Evolutionary conservation across 2,888 invertebrate genomes (phyloP).

Genomic region (Nemoura dubitans): DNA sequence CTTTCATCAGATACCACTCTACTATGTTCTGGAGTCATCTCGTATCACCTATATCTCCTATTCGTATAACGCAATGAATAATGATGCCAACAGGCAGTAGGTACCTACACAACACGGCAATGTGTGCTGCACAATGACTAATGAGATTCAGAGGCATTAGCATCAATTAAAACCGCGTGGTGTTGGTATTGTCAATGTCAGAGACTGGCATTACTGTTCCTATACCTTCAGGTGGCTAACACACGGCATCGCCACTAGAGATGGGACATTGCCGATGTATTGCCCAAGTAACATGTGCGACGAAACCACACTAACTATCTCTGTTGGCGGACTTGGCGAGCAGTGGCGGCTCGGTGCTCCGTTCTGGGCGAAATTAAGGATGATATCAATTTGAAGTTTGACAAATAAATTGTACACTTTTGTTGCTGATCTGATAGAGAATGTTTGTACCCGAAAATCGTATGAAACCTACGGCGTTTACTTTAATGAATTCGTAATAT

Average conservation of each 20-base stretch:
- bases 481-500: too few species aligned
- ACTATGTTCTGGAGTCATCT: background rate
- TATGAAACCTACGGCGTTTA: too few species aligned
- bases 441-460: too few species aligned
- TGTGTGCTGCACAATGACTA: background rate
- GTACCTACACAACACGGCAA: background rate
- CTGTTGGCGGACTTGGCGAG: background rate
- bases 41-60: conserved; percentile 7
- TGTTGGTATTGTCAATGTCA: conserved; percentile 18
- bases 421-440: too few species aligned
- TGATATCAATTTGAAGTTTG: too few species aligned
- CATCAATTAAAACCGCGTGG: conserved; percentile 18
- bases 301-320: background rate
- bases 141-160: conserved; percentile 14
- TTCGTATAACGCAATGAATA: background rate
- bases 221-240: background rate
- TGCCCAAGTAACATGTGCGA: background rate
- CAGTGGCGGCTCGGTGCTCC: background rate
- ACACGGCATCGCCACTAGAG: background rate
- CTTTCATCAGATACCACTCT: background rate
- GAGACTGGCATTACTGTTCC: background rate
- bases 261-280: background rate
- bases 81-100: background rate
- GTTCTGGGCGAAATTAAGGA: too few species aligned
- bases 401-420: too few species aligned